Conservation (phyloP, 1,140 invertebrate genomes). For the Choristoneura fumiferana region DNA sequence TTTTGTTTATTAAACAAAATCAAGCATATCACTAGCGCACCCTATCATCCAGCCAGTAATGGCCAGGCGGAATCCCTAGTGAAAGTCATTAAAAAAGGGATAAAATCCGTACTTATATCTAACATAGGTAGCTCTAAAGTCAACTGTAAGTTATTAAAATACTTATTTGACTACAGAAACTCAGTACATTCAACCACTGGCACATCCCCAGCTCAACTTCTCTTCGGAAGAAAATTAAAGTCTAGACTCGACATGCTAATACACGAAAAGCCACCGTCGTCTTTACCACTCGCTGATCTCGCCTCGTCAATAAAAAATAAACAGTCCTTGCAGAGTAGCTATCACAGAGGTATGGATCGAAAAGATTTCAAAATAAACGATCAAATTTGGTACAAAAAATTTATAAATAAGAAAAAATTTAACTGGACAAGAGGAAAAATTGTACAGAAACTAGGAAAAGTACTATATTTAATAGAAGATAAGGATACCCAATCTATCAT, state of each 20-base stretch:
- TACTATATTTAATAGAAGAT: constrained; percentile 10
- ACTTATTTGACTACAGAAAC: not conserved
- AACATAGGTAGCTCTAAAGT: not conserved
- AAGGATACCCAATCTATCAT: not conserved
- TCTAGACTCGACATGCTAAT: constrained; percentile 6
- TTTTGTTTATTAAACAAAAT: not conserved
- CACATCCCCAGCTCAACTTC: constrained; percentile 4
- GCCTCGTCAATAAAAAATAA: not conserved
- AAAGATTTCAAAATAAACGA: not conserved
- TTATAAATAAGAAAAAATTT: constrained; percentile 11
- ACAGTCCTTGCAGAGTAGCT: constrained; percentile 12
- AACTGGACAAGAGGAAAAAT: constrained; percentile 9
- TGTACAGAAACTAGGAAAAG: constrained; percentile 14
- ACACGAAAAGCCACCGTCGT: not conserved
- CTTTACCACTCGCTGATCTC: not conserved
- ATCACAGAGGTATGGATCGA: not conserved
- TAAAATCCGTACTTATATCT: not conserved
- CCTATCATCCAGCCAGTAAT: not conserved
- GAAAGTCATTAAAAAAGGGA: constrained; percentile 3
- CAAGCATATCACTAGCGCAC: not conserved
- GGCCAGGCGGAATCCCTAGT: not conserved
- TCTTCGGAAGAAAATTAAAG: constrained; percentile 18
- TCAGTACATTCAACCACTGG: constrained; percentile 16
- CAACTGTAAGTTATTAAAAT: constrained; percentile 8
- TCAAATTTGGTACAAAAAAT: constrained; percentile 12